Conservation (phyloP, 2,888 invertebrate genomes). For the Parnassius apollo region DNA sequence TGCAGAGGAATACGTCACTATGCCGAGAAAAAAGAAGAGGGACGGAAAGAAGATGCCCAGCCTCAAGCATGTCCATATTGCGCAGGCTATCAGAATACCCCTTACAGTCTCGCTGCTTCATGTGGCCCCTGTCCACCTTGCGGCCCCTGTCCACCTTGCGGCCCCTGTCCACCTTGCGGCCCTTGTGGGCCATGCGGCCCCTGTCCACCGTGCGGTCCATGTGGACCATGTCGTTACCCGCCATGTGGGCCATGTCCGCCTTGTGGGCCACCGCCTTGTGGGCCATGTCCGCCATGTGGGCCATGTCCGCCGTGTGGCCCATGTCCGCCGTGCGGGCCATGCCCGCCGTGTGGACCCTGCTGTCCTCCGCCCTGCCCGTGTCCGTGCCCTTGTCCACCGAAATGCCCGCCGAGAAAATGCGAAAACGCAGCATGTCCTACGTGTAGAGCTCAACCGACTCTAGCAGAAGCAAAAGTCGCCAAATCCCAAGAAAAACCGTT, state of each 20-base stretch:
- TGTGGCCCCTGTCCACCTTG: slow-evolving; percentile 36
- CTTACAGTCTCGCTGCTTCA: slow-evolving; percentile 41
- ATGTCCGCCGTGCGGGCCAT: slow-evolving; percentile 44
- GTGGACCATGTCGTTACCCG: slow-evolving; percentile 37
- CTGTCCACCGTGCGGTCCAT: slow-evolving; percentile 37
- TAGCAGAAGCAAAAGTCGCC: slow-evolving; percentile 17
- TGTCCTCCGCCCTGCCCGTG: slow-evolving; percentile 34
- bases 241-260: slow-evolving; percentile 36
- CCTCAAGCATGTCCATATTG: slow-evolving; percentile 31
- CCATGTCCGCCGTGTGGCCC: slow-evolving; percentile 40
- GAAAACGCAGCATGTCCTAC: slow-evolving; percentile 37
- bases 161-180: slow-evolving; percentile 34
- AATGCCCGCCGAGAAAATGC: slow-evolving; percentile 37
- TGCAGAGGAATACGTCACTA: slow-evolving; percentile 33
- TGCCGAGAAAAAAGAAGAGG: slow-evolving; percentile 49
- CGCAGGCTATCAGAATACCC: slow-evolving; percentile 27
- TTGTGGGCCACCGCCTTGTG: slow-evolving; percentile 41
- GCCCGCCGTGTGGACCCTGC: slow-evolving; percentile 41
- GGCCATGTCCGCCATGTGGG: slow-evolving; percentile 34
- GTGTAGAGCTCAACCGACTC: slow-evolving; percentile 31
- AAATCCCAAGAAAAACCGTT: slow-evolving; percentile 22
- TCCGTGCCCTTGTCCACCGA: slow-evolving; percentile 37
- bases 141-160: slow-evolving; percentile 20
- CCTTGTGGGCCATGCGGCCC: slow-evolving; percentile 21
- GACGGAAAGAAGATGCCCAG: slow-evolving; percentile 33